phyloP scores from a whole-genome alignment of 2,888 invertebrate genomes.

The Spilosoma lubricipeda region DNA sequence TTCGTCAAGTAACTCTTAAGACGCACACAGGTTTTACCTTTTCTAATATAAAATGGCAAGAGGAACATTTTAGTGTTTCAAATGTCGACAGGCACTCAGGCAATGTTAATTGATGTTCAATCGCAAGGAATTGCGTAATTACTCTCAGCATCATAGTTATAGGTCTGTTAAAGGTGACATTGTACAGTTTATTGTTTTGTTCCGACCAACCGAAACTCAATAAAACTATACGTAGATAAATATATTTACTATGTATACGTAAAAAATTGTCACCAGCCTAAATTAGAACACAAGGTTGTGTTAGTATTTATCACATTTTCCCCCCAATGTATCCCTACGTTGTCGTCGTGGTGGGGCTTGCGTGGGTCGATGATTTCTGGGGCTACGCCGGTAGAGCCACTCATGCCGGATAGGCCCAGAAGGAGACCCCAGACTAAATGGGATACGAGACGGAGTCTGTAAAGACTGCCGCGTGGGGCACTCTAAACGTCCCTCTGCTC shows the following conservation, averaged over 20 bases:
- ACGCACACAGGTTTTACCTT: neutral
- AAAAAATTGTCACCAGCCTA: neutral
- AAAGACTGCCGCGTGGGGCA: no score
- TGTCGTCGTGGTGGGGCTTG: no score
- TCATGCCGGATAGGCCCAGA: no score
- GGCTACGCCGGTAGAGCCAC: no score
- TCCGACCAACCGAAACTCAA: neutral
- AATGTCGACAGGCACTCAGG: no score
- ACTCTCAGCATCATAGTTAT: neutral
- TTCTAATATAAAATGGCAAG: no score
- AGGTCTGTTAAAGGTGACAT: neutral
- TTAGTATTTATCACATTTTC: neutral
- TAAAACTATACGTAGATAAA: neutral
- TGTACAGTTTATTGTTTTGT: neutral
- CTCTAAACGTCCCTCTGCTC: no score
- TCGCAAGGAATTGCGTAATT: neutral
- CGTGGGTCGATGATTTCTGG: no score
- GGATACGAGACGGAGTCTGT: no score
- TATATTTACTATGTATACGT: neutral
- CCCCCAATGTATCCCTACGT: no score
- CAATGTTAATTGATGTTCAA: neutral
- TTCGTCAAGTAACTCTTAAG: neutral
- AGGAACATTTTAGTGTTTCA: no score
- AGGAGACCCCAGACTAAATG: no score
- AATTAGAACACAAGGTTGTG: conserved; percentile 1